Conservation (phyloP, 2,888 invertebrate genomes). For the Meganola albula region DNA sequence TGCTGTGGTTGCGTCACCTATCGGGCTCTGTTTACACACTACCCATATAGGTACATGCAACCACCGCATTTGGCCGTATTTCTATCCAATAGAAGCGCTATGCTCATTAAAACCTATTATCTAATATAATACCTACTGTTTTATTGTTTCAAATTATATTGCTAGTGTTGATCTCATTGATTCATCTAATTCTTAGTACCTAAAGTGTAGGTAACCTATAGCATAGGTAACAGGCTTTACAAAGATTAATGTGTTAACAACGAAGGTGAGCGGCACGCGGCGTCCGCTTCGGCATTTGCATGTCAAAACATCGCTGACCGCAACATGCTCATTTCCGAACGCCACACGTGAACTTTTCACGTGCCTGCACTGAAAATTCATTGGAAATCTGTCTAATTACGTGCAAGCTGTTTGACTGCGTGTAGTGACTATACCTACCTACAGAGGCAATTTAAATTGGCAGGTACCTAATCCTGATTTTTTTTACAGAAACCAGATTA, state of each 20-base stretch:
- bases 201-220: not conserved
- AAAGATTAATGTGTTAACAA: slow-evolving; percentile 15
- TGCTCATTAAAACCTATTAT: too few relatives aligned
- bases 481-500: too few relatives aligned
- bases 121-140: too few relatives aligned
- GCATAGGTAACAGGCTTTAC: not conserved
- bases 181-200: too few relatives aligned
- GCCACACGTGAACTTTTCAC: slow-evolving; percentile 38
- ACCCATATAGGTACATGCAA: slow-evolving; percentile 15
- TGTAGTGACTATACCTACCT: too few relatives aligned
- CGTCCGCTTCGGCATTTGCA: slow-evolving; percentile 45
- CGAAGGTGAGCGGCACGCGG: slow-evolving; percentile 18
- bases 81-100: too few relatives aligned
- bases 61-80: slow-evolving; percentile 21
- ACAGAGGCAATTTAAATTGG: too few relatives aligned
- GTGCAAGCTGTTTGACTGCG: slow-evolving; percentile 1
- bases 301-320: slow-evolving; percentile 57
- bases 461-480: too few relatives aligned
- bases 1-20: slow-evolving; percentile 49
- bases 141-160: too few relatives aligned
- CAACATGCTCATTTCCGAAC: slow-evolving; percentile 58
- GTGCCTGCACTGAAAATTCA: slow-evolving; percentile 25
- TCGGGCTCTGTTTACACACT: slow-evolving; percentile 40
- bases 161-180: too few relatives aligned
- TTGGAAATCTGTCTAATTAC: slow-evolving; percentile 22